Conservation (phyloP, 2,113 vertebrate species). For the Alexandromys fortis region DNA sequence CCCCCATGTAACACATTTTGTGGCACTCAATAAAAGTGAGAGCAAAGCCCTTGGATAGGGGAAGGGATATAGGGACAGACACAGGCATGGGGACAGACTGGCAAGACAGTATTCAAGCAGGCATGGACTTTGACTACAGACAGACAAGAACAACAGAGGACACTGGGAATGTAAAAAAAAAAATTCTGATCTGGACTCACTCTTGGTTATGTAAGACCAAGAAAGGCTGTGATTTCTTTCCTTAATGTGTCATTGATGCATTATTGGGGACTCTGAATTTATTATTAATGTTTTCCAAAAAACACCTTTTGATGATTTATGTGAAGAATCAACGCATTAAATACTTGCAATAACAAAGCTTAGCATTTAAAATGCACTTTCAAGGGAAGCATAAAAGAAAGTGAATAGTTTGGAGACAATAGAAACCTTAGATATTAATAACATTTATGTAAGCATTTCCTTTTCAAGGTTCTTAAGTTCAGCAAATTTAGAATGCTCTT, state of each 20-base stretch:
- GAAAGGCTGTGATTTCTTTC: background rate
- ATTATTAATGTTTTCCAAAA: background rate
- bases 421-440: background rate
- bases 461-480: background rate
- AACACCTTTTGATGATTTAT: background rate
- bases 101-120: background rate
- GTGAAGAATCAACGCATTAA: background rate
- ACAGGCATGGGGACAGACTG: no score
- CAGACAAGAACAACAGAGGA: background rate
- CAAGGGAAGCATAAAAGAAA: background rate
- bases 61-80: background rate
- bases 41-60: background rate
- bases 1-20: background rate
- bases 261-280: background rate
- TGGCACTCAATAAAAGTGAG: background rate
- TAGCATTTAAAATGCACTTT: background rate
- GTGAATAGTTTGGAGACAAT: background rate
- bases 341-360: background rate
- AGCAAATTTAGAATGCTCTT: conserved; percentile 66
- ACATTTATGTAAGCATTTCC: background rate
- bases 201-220: background rate
- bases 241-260: background rate
- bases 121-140: background rate
- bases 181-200: background rate
- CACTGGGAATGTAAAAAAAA: background rate